Base-by-base conservation (phyloP, 2,888 invertebrate species). In the Oscheius sp. region DNA sequence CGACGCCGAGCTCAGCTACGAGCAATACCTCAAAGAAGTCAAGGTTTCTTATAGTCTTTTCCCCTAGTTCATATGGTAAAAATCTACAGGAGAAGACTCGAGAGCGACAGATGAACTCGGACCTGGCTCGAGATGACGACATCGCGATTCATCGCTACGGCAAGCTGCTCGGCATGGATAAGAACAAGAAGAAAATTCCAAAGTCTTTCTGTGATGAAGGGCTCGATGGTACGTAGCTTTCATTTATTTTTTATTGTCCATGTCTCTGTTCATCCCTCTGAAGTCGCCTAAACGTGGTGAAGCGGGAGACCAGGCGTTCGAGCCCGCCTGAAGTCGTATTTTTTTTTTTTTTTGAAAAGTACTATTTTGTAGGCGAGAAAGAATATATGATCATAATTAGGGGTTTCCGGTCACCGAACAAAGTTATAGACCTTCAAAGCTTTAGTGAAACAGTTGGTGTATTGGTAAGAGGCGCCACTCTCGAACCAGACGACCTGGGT, bases 1-100 rank as follows among this genome's bases (percentile, higher is more conserved):
- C 47, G 81, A 81, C 50, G 79, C 77, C 10, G 79, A 79, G 33
- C 33, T 82, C 37, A 79, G 79, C 1, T 82, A 82, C 68, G 79
- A 80, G 47, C 76, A 82, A 50, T 82, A 79, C 68, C 47, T 80
- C 50, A 71, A 82, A 51, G 78, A 82, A 48, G 79, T 79, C 55
- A 65, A 79, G 66, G 80, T 79, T 47, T 37, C 21, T 21, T 37
- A 2, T 21, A 2, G 13, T 7, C 21, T 55, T 70, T 70, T 11
- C 9, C 13, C n/a, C n/a, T 11, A 0, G 13, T 70, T 70, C 59
- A 51, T 53, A 3, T 4, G 21, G 21, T 21, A 21, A 7, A 42
- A 50, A 50, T 11, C 35, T 62, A 42, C 9, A 74, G 70, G 72
- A 66, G 10, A 73, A 70, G 35, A n/a, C 29, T 29, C 57, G 70